These are phyloP conservation scores for Leiothrix lutea DNA, from an alignment of 2,113 vertebrate species.

Conservation along the genomic window DNA sequence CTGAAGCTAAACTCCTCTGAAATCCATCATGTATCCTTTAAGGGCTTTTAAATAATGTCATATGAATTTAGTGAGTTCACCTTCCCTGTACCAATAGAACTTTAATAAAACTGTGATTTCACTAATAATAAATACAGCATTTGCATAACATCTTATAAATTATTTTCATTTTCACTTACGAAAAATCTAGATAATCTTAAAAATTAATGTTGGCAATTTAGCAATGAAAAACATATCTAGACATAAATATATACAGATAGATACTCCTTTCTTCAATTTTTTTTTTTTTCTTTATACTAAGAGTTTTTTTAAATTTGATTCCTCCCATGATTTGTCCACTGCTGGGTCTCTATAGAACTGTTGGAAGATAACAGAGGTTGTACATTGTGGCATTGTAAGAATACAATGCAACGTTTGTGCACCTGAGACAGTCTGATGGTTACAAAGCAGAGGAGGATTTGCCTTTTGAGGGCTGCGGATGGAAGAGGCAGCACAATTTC, in stretches of 20 bases:
- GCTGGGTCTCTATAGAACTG: background rate
- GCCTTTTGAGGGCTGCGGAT: background rate
- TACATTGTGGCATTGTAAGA: background rate
- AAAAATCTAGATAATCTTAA: background rate
- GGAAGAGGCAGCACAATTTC: background rate
- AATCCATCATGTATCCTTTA: background rate
- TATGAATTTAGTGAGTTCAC: background rate
- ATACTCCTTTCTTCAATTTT: background rate
- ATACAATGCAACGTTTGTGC: background rate
- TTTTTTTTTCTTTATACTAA: background rate
- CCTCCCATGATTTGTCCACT: background rate
- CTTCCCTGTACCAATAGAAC: background rate
- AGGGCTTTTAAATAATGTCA: background rate
- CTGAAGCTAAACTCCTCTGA: background rate
- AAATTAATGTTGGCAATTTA: background rate
- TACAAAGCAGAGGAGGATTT: background rate
- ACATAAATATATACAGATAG: background rate
- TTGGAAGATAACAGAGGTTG: background rate
- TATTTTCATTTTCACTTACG: background rate
- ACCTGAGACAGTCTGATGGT: background rate
- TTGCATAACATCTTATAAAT: background rate
- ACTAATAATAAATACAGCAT: background rate
- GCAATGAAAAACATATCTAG: background rate
- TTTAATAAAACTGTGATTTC: background rate
- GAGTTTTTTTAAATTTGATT: background rate